phyloP scores from a whole-genome alignment of 2,113 vertebrate genomes.

The Scortum barcoo region DNA sequence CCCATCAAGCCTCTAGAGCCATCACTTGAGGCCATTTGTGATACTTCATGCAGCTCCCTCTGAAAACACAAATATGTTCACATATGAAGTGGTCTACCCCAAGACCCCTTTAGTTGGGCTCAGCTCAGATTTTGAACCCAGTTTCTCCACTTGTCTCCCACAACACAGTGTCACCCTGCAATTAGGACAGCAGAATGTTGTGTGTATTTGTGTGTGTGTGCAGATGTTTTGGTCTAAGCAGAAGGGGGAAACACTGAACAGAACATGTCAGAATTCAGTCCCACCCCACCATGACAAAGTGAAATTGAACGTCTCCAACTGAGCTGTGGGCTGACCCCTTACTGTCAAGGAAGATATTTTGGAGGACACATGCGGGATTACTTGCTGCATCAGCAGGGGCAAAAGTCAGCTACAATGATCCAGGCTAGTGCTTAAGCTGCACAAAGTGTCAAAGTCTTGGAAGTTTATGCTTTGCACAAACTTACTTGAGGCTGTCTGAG shows the following conservation, averaged over 20 bases:
- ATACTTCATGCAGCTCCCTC: neutral
- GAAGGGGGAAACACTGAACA: constrained; percentile 14
- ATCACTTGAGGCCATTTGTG: neutral
- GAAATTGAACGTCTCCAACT: constrained; percentile 16
- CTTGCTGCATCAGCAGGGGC: constrained; percentile 67
- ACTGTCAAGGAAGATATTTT: constrained; percentile 65
- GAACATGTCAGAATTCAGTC: constrained; percentile 25
- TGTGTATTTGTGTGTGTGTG: too few relatives aligned
- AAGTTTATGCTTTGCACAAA: constrained; percentile 41
- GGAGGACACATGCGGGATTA: constrained; percentile 38
- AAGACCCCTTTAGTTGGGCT: neutral
- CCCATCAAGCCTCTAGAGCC: too few relatives aligned
- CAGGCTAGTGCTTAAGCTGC: constrained; percentile 54
- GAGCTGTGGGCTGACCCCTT: constrained; percentile 51
- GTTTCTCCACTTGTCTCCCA: neutral
- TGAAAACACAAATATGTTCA: neutral
- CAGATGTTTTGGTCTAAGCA: neutral
- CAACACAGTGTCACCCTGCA: neutral
- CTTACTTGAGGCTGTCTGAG: constrained; percentile 22
- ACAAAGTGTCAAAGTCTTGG: constrained; percentile 52
- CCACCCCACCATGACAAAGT: constrained; percentile 25
- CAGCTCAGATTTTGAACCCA: neutral
- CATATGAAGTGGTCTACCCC: neutral
- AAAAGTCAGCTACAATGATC: constrained; percentile 54
- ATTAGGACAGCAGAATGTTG: neutral